Percentiles rank a stretch among this genome's conserved stretches.
phyloP scores from a whole-genome alignment of 1,140 invertebrate species.

The Ruditapes philippinarum region DNA sequence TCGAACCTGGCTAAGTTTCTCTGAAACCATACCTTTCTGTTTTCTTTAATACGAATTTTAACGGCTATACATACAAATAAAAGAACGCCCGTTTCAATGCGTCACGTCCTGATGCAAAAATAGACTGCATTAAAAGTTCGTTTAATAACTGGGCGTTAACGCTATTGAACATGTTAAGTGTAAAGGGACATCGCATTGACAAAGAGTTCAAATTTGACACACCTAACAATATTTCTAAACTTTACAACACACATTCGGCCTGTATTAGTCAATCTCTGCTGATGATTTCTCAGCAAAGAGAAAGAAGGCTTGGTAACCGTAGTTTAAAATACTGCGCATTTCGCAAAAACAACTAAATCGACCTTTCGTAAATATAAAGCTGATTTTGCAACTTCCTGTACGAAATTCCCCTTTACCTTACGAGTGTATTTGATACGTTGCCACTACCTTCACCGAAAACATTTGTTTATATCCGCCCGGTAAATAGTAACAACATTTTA shows the following conservation, averaged over 20 bases:
- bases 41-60: too few species aligned
- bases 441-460: constrained; percentile 4
- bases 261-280: background rate
- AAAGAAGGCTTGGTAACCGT: background rate
- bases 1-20: too few species aligned
- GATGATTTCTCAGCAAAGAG: background rate
- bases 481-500: constrained; percentile 55
- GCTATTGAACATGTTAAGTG: constrained; percentile 19
- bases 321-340: constrained; percentile 16
- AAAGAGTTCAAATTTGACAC: background rate
- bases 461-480: constrained; percentile 32
- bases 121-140: background rate
- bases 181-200: background rate
- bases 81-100: background rate
- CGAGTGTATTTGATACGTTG: constrained; percentile 28
- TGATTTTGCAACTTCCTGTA: constrained; percentile 18
- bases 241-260: background rate
- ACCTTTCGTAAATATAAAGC: background rate
- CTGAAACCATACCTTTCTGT: too few species aligned
- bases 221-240: constrained; percentile 1
- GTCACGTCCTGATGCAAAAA: background rate
- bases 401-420: constrained; percentile 4
- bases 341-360: too few species aligned
- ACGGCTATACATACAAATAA: too few species aligned
- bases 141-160: constrained; percentile 13